Conservation (phyloP, 1,140 invertebrate species). For the Ctenoplectra terminalis region DNA sequence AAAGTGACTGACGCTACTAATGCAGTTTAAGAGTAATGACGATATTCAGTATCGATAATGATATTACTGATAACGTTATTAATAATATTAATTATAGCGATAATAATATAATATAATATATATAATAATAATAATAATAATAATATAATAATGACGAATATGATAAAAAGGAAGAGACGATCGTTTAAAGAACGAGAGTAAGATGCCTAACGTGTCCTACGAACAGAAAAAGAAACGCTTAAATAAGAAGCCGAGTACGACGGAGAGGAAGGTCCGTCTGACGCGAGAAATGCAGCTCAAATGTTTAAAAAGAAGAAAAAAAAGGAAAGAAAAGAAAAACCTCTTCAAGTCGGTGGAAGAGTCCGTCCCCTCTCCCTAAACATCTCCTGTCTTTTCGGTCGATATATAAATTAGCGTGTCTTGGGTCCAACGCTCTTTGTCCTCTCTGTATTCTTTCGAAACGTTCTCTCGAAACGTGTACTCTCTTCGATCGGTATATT, state of each 20-base stretch:
- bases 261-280: slow-evolving; percentile 20
- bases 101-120: slow-evolving; percentile 33
- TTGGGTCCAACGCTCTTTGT: slow-evolving; percentile 22
- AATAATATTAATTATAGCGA: slow-evolving; percentile 41
- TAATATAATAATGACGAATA: slow-evolving; percentile 37
- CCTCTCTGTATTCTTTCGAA: background rate
- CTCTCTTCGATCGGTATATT: too few species aligned
- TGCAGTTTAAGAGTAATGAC: slow-evolving; percentile 24
- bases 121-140: slow-evolving; percentile 48
- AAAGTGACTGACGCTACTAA: slow-evolving; percentile 22
- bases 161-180: slow-evolving; percentile 37
- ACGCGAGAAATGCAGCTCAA: slow-evolving; percentile 5
- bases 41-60: slow-evolving; percentile 10
- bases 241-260: slow-evolving; percentile 56
- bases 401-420: slow-evolving; percentile 12
- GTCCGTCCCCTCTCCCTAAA: slow-evolving; percentile 21
- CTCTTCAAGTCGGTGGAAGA: slow-evolving; percentile 31
- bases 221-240: slow-evolving; percentile 38
- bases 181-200: slow-evolving; percentile 29
- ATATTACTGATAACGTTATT: slow-evolving; percentile 34
- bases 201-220: slow-evolving; percentile 47
- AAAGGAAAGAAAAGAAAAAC: slow-evolving; percentile 6
- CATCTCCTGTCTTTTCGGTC: slow-evolving; percentile 34
- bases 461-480: too few species aligned
- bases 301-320: slow-evolving; percentile 19